A percentile compares a stretch with the other conserved stretches of the same genome.
Evolutionary conservation across 2,888 invertebrate genomes (phyloP).

Genomic region (Acanthopleura granulata): DNA sequence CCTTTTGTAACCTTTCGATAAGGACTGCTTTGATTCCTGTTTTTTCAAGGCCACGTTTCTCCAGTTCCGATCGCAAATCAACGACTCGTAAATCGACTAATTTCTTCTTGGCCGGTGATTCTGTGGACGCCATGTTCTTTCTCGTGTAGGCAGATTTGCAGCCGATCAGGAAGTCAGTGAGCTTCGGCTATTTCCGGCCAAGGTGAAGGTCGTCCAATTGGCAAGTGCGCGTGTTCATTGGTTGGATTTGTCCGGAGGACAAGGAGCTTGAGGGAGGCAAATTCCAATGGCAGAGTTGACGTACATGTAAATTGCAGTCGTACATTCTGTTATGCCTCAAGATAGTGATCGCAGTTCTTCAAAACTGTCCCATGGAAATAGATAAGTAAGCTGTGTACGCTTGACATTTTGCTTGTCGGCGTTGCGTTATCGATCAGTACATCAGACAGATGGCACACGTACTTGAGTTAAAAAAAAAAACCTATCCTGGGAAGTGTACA

Average conservation of each 20-base stretch:
- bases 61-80: slow-evolving; percentile 88
- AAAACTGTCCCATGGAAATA: no score
- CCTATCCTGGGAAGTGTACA: no score
- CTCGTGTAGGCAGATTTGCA: no score
- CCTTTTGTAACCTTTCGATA: slow-evolving; percentile 87
- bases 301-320: no score
- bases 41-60: slow-evolving; percentile 88
- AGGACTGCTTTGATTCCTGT: slow-evolving; percentile 89
- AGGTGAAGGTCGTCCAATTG: not conserved
- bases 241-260: not conserved
- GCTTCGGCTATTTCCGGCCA: not conserved
- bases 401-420: no score
- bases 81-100: slow-evolving; percentile 87
- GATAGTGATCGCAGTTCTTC: no score
- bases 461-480: no score
- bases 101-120: slow-evolving; percentile 73
- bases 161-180: not conserved
- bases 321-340: no score
- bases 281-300: not conserved
- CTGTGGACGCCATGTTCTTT: not conserved
- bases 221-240: not conserved
- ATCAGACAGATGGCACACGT: no score
- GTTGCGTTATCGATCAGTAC: no score
- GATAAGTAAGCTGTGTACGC: no score
- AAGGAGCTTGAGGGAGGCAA: not conserved